Percentiles rank a stretch among this genome's conserved stretches.
These are phyloP conservation scores for Sinocyclocheilus rhinocerous DNA, from an alignment of 2,113 vertebrate genomes.

Conservation along the genomic window DNA sequence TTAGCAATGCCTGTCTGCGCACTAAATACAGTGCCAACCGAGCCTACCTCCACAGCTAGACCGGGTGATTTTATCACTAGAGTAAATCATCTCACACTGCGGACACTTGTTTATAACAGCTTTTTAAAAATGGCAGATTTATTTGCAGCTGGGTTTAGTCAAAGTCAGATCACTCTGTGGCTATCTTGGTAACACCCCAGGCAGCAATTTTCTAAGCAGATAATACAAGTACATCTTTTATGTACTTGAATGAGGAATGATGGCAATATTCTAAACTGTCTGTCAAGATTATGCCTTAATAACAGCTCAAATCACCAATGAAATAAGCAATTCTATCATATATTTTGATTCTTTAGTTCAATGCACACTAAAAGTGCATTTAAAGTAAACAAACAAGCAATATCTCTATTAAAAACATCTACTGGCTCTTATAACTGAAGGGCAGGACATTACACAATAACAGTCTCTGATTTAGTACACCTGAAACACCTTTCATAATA, in stretches of 20 bases:
- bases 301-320: too few species aligned
- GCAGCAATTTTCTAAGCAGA: constrained; percentile 17
- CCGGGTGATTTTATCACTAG: neutral
- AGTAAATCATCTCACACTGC: neutral
- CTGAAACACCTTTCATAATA: neutral
- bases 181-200: constrained; percentile 2
- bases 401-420: neutral
- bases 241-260: neutral
- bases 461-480: neutral
- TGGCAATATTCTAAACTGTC: neutral
- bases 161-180: neutral
- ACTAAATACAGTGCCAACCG: constrained; percentile 20
- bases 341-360: neutral
- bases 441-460: neutral
- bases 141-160: constrained; percentile 16
- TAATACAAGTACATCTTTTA: neutral
- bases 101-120: neutral
- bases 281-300: neutral
- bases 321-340: neutral
- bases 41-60: constrained; percentile 16
- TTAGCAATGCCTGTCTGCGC: constrained; percentile 5
- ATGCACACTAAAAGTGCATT: neutral
- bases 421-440: neutral
- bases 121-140: constrained; percentile 16
- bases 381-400: neutral